Evolutionary conservation across 2,113 vertebrate genomes (phyloP).

Genomic region (Rhynchomys soricoides): DNA sequence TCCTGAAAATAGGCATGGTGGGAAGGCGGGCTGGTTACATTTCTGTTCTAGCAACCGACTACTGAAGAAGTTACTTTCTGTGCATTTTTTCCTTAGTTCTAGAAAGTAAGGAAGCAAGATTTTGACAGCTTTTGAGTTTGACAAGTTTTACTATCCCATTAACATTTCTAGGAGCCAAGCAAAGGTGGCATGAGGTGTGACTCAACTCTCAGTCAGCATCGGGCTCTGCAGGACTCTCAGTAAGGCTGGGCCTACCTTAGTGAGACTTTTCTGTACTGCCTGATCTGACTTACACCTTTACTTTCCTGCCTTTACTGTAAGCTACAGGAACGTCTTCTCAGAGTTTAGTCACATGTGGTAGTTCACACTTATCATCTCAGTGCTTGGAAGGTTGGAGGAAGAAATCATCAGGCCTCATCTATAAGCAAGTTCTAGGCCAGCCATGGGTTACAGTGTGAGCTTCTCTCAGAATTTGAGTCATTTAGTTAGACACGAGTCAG

Average conservation of each 20-base stretch:
- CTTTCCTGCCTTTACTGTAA: slow-evolving; percentile 40
- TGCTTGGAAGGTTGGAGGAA: neutral
- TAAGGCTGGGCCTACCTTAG: neutral
- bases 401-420: neutral
- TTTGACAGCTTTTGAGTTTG: slow-evolving; percentile 6
- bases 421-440: neutral
- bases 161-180: slow-evolving; percentile 22
- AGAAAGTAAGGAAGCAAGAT: slow-evolving; percentile 9
- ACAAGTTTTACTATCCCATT: neutral
- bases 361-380: neutral
- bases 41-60: neutral
- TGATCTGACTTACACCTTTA: slow-evolving; percentile 35
- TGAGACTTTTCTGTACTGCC: slow-evolving; percentile 23
- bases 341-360: neutral
- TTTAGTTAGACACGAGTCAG: slow-evolving; percentile 13
- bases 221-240: neutral
- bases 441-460: neutral
- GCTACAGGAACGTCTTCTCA: neutral
- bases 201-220: neutral
- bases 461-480: neutral
- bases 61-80: neutral
- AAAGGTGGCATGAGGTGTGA: neutral
- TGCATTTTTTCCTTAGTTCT: neutral
- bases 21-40: neutral
- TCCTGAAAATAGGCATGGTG: neutral